Evolutionary conservation across 1,140 invertebrate genomes (phyloP).

Genomic region (Glomeris maerens): DNA sequence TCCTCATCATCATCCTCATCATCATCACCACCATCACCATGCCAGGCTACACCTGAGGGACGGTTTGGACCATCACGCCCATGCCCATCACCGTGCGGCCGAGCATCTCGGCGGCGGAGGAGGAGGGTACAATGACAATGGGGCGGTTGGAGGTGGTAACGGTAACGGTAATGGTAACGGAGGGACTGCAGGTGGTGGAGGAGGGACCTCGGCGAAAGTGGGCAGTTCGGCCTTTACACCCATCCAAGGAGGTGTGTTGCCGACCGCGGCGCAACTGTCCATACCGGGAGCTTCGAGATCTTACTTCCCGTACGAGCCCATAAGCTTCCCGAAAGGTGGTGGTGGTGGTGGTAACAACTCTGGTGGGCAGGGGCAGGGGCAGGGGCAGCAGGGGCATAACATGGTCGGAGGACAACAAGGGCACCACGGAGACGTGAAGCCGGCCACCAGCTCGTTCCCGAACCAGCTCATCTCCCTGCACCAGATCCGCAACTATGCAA

Average conservation of each 20-base stretch:
- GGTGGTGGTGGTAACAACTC: constrained; percentile 22
- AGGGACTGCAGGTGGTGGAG: constrained; percentile 42
- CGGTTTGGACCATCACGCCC: constrained; percentile 43
- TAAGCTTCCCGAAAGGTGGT: constrained; percentile 52
- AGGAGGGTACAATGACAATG: neutral
- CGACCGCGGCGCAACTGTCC: constrained; percentile 24
- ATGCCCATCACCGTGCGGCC: constrained; percentile 32
- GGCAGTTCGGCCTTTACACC: constrained; percentile 79
- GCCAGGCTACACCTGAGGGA: constrained; percentile 24
- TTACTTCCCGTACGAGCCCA: constrained; percentile 80
- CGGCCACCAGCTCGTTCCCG: constrained; percentile 49
- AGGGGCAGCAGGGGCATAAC: too few relatives aligned
- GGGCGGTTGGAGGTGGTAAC: neutral
- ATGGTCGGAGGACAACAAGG: too few relatives aligned
- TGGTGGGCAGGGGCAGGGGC: constrained; percentile 24
- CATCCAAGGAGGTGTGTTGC: constrained; percentile 56
- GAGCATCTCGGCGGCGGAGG: constrained; percentile 19
- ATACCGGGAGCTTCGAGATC: constrained; percentile 25
- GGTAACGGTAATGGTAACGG: constrained; percentile 21
- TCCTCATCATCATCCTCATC: too few relatives aligned
- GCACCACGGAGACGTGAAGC: constrained; percentile 32
- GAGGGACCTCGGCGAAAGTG: constrained; percentile 31
- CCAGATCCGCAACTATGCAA: constrained; percentile 91
- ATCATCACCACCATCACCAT: too few relatives aligned
- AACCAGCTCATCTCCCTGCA: constrained; percentile 90